Percentiles rank a stretch among this genome's conserved stretches.
Conservation (phyloP, 2,888 invertebrate genomes). For the Choristoneura rosaceana region DNA sequence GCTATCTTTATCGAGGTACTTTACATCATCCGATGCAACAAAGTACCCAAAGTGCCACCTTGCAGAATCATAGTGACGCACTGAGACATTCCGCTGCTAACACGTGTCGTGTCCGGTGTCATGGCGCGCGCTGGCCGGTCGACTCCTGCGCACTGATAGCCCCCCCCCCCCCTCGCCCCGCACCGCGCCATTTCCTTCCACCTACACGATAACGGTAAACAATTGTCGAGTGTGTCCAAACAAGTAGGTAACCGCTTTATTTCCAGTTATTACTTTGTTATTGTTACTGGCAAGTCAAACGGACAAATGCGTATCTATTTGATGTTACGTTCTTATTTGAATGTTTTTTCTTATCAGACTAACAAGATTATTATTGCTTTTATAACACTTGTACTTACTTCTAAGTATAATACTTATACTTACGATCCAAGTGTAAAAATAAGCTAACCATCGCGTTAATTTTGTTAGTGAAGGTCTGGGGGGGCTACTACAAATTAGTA, state of each 20-base stretch:
- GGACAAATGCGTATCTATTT: background rate
- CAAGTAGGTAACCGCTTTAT: conserved; percentile 3
- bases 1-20: background rate
- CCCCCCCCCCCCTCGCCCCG: conserved; percentile 46
- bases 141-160: conserved; percentile 55
- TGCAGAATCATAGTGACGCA: conserved; percentile 26
- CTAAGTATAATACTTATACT: no score
- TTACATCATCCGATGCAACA: background rate
- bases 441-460: no score
- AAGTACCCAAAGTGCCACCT: background rate
- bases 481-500: no score
- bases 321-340: background rate
- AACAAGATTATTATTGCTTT: background rate
- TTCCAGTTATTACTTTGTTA: conserved; percentile 1
- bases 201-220: conserved; percentile 39
- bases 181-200: conserved; percentile 39
- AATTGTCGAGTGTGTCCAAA: conserved; percentile 12
- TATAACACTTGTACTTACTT: no score
- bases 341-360: background rate
- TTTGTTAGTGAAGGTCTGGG: no score
- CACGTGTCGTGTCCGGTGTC: conserved; percentile 26
- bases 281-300: background rate
- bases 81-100: background rate
- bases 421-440: no score
- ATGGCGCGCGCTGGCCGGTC: conserved; percentile 50